A percentile compares a stretch with the other conserved stretches of the same genome.
Evolutionary conservation across 2,113 vertebrate genomes (phyloP).

Genomic region (Cyprichromis sp.): DNA sequence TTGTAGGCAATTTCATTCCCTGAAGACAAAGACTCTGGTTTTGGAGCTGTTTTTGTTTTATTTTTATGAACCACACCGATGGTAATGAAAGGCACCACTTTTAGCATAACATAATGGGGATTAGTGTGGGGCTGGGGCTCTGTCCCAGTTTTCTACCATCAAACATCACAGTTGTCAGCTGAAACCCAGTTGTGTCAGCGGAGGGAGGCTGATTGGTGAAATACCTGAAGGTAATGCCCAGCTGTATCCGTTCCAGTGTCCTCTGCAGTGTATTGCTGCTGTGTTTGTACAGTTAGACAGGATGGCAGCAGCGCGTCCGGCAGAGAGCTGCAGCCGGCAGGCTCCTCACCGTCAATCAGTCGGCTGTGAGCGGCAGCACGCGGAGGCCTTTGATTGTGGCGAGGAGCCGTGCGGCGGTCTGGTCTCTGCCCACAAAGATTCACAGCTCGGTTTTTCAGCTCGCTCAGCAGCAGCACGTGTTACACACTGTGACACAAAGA

Average conservation of each 20-base stretch:
- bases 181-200: conserved; percentile 8
- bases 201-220: background rate
- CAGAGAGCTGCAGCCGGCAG: background rate
- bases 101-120: background rate
- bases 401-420: background rate
- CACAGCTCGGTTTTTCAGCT: background rate
- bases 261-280: background rate
- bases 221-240: background rate
- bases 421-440: background rate
- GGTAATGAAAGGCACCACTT: background rate
- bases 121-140: background rate
- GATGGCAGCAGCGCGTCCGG: background rate
- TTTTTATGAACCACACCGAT: background rate
- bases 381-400: conserved; percentile 23
- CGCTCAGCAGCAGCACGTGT: background rate
- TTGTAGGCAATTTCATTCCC: background rate
- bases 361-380: background rate
- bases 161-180: background rate
- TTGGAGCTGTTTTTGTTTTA: background rate
- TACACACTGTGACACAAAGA: background rate
- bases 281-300: background rate
- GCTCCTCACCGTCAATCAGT: background rate
- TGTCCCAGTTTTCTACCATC: conserved; percentile 6
- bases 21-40: background rate
- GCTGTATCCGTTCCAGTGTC: background rate